Conservation (phyloP, 2,797 vertebrate species). For the Parambassis ranga region DNA sequence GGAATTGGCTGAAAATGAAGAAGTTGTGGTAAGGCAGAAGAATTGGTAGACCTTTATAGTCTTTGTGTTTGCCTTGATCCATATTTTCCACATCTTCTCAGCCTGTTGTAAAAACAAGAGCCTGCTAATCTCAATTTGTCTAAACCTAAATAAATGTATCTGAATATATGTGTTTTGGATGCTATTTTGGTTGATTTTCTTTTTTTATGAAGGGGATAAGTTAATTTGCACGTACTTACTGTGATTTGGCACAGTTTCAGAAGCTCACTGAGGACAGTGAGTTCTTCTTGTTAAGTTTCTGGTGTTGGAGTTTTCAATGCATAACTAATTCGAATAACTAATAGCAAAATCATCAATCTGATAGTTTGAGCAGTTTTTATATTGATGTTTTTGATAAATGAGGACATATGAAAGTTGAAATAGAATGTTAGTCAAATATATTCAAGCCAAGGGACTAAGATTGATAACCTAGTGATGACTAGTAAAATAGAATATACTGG, state of each 20-base stretch:
- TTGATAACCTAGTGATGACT: background rate
- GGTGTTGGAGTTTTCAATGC: fast-evolving
- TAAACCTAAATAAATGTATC: background rate
- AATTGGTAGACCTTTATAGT: too few relatives aligned
- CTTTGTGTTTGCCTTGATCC: too few relatives aligned
- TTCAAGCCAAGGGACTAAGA: background rate
- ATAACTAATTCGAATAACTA: background rate
- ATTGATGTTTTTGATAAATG: background rate
- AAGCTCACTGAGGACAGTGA: background rate
- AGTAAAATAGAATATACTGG: background rate
- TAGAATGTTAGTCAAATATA: background rate
- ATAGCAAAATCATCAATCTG: too few relatives aligned
- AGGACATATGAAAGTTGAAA: background rate
- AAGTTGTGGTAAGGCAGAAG: conserved; percentile 57
- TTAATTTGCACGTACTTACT: background rate
- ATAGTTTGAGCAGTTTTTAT: too few relatives aligned
- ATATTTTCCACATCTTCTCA: background rate
- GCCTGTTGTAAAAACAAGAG: background rate
- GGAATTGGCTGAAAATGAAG: conserved; percentile 61
- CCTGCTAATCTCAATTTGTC: background rate
- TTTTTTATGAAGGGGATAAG: conserved; percentile 25
- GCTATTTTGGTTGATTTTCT: background rate
- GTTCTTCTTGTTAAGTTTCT: background rate
- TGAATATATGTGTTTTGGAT: fast-evolving
- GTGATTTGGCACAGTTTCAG: background rate